Base-by-base conservation (phyloP, 1,140 invertebrate species). In the Panagrolaimus sp. region DNA sequence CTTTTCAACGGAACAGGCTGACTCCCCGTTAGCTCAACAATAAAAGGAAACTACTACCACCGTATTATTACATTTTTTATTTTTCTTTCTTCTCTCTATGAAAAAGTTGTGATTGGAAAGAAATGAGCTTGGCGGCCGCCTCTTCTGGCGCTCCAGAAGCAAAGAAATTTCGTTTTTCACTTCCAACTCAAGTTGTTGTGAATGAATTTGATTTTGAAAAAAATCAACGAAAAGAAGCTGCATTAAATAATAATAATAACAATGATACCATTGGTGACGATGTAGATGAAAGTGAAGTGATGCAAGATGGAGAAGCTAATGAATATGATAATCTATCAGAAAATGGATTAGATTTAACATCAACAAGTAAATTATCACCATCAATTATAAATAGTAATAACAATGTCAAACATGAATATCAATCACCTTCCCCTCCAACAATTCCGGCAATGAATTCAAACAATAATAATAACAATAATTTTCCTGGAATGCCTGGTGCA, bases 91-190 rank as follows among this genome's bases (percentile, higher is more conserved):
- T 20, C 51, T 27, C 11, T 57, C 51, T 57, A 57, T 57, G 51
- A 57, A 27, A 57, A 14, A 57, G 51, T 57, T 57, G 51, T 57
- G 51, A 57, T 27, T 66, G 46, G 1, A 4, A 53, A 25, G 61
- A 71, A 57, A 72, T 72, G 71, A 72, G 71, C 43, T 65, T 72
- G 48, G 71, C 71, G 20, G 46, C 71, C 8, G 71, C 71, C 38
- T 72, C 71, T 25, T 72, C 70, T 20, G 71, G 72, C 23, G 72
- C 63, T 27, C 71, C 71, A 9, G 72, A 72, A 61, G 71, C 71
- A n/a, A 72, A 72, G 44, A 72, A 72, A 48, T 72, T 72, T 23
- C 71, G 71, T 16, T 72, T 57, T 51, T 66, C 71, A 48, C 16
- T 72, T 31, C 70, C 70, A 8, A 72, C 70, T 38, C 70, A 65